Percentiles rank a stretch among this genome's conserved stretches.
phyloP scores from a whole-genome alignment of 2,888 invertebrate species.

The Synergus laeviventris region DNA sequence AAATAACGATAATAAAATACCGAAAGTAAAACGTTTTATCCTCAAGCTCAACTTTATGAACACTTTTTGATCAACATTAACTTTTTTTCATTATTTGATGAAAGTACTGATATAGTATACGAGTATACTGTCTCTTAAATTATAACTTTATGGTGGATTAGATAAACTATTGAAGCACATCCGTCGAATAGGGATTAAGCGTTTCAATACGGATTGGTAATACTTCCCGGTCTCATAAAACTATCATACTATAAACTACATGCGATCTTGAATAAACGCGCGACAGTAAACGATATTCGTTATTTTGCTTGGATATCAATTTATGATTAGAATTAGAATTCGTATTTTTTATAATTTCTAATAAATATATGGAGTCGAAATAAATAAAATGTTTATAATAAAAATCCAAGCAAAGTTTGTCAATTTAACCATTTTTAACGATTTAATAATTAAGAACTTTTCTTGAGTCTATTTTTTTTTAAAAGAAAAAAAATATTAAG shows the following conservation, averaged over 20 bases:
- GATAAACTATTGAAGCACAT: constrained; percentile 14
- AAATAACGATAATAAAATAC: neutral
- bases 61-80: neutral
- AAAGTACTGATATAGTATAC: neutral
- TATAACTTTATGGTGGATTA: neutral
- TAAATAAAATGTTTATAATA: too few relatives aligned
- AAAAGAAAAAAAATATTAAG: neutral
- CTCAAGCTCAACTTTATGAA: neutral
- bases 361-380: neutral
- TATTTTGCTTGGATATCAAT: neutral
- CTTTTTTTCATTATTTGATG: neutral
- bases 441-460: neutral
- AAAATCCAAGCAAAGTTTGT: too few relatives aligned
- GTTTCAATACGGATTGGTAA: neutral
- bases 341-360: neutral
- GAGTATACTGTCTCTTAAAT: neutral
- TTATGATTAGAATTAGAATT: neutral
- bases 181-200: neutral
- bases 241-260: neutral
- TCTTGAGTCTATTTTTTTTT: neutral
- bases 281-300: neutral
- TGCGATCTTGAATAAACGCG: neutral
- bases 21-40: neutral
- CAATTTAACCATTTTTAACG: too few relatives aligned
- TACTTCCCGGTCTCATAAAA: constrained; percentile 17